Evolutionary conservation across 2,888 invertebrate species (phyloP), one percentile per base, ranked within the genome.

Genomic region (Cepaea hortensis): DNA sequence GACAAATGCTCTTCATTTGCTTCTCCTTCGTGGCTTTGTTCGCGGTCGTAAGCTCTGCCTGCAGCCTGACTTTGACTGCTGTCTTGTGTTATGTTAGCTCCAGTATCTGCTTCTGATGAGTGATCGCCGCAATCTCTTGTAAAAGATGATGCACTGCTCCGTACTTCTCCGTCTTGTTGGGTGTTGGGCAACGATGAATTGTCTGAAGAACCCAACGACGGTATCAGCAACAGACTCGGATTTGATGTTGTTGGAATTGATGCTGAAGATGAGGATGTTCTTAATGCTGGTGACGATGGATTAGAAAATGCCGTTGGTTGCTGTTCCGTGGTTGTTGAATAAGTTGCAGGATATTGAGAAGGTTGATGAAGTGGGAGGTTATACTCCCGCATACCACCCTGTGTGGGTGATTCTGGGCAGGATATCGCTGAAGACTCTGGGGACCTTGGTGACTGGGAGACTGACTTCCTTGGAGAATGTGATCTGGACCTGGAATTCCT

Each of bases 401-500:
- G n/a, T 46, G 81, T 46, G n/a, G 81, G 68, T 5, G 70, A 50
- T 50, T n/a, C 70, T 48, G 70, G 50, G 50, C 50, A 48, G 7
- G 81, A 68, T n/a, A 48, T 50, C 48, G 46, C 68, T 1, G 81
- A 75, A 11, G 61, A 62, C 18, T 18, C 20, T 23, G 55, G 73
- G 15, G 83, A 61, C 61, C 35, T 73, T 11, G 61, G 55, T 4
- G 83, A 83, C 18, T 6, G 75, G 18, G 83, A 61, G 3, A 13
- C 18, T 48, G 68, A 72, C 23, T n/a, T 7, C 35, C 73, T 55
- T 62, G 83, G 75, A 11, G 83, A 83, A 46, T 75, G 83, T 20
- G 83, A 83, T 73, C 83, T 73, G 55, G 75, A 83, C 62, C 75
- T 55, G 4, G 55, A 35, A 50, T 50, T 50, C n/a, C 46, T 4